phyloP scores from a whole-genome alignment of 2,888 invertebrate genomes.

The Drosophila formosana region DNA sequence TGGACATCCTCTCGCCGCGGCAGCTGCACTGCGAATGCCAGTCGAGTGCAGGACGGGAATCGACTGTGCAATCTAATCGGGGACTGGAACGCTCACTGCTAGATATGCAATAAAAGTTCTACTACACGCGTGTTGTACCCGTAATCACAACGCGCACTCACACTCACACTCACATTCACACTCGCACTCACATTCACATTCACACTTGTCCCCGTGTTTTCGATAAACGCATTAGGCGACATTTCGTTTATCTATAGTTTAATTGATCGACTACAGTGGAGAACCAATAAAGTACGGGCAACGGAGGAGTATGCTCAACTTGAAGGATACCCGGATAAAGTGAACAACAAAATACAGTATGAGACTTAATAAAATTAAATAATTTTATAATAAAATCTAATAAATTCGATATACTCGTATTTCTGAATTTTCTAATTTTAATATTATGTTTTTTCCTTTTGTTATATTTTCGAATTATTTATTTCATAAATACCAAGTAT shows the following conservation, averaged over 20 bases:
- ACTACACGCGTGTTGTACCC: background rate
- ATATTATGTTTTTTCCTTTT: too few relatives aligned
- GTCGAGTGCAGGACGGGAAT: background rate
- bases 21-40: conserved; percentile 47
- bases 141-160: background rate
- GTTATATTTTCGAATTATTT: too few relatives aligned
- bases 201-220: background rate
- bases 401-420: too few relatives aligned
- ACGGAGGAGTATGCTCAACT: background rate
- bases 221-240: conserved; percentile 58
- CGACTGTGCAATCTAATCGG: conserved; percentile 41
- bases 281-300: conserved; percentile 9
- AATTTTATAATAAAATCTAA: too few relatives aligned
- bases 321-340: background rate
- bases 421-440: too few relatives aligned
- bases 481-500: too few relatives aligned
- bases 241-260: conserved; percentile 61
- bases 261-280: conserved; percentile 65
- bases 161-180: background rate
- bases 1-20: conserved; percentile 52
- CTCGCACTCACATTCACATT: background rate
- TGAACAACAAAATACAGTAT: too few relatives aligned
- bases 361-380: too few relatives aligned
- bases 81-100: conserved; percentile 19
- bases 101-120: conserved; percentile 18